Conservation (phyloP, 2,888 invertebrate species). For the Drosophila multiciliata region DNA sequence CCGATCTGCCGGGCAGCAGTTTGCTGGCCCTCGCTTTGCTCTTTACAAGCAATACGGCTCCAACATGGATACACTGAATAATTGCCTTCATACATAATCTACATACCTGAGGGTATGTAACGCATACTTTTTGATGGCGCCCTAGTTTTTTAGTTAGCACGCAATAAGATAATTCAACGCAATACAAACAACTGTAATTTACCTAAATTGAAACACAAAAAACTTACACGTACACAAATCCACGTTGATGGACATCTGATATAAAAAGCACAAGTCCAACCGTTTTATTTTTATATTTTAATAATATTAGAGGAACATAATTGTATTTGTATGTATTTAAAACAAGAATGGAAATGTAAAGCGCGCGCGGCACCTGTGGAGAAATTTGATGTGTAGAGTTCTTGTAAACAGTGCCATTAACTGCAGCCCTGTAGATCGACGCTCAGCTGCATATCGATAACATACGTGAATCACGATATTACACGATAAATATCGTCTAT, state of each 20-base stretch:
- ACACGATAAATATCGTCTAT: background rate
- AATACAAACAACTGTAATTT: slow-evolving; percentile 71
- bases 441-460: slow-evolving; percentile 3
- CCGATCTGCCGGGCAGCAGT: slow-evolving; percentile 95
- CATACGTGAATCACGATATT: slow-evolving; percentile 19
- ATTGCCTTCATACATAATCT: slow-evolving; percentile 17
- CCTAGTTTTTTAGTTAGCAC: slow-evolving; percentile 50
- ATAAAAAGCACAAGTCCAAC: slow-evolving; percentile 9
- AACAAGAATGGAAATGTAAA: slow-evolving; percentile 44
- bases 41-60: slow-evolving; percentile 84
- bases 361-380: background rate
- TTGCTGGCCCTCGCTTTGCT: slow-evolving; percentile 91
- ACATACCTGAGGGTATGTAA: slow-evolving; percentile 31
- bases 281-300: slow-evolving; percentile 27
- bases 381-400: background rate
- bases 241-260: slow-evolving; percentile 7
- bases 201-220: slow-evolving; percentile 63
- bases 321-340: slow-evolving; percentile 45
- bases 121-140: slow-evolving; percentile 46
- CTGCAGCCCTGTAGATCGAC: slow-evolving; percentile 26
- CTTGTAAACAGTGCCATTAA: background rate
- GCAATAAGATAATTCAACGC: slow-evolving; percentile 36
- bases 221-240: slow-evolving; percentile 35
- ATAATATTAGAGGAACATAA: slow-evolving; percentile 38
- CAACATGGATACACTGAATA: slow-evolving; percentile 75